phyloP scores from a whole-genome alignment of 64 coral and sea anemone species.

The Hydrozoanthus tunicans region DNA sequence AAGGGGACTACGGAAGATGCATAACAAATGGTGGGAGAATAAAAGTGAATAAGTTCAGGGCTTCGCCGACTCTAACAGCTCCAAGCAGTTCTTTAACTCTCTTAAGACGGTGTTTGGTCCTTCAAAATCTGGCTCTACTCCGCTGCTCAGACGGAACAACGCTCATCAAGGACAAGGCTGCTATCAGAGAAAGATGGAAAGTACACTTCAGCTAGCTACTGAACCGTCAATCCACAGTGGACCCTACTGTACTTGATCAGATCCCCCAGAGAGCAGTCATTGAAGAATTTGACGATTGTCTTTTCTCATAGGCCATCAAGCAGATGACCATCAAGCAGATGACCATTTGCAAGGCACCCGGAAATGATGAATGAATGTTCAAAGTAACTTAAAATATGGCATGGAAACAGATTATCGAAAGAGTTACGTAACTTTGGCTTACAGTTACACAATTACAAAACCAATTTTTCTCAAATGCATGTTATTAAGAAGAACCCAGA shows the following conservation, averaged over 20 bases:
- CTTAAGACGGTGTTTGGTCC: conserved; percentile 22
- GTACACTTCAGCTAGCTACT: conserved; percentile 43
- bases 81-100: conserved; percentile 56
- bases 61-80: conserved; percentile 57
- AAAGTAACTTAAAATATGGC: too few relatives aligned
- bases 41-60: conserved; percentile 45
- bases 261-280: conserved; percentile 30
- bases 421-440: too few relatives aligned
- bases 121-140: conserved; percentile 21
- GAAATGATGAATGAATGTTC: not conserved
- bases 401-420: too few relatives aligned
- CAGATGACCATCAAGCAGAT: not conserved
- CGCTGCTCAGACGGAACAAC: conserved; percentile 61
- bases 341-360: not conserved
- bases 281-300: conserved; percentile 7
- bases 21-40: conserved; percentile 48
- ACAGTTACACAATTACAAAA: too few relatives aligned
- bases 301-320: not conserved
- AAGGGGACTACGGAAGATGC: conserved; percentile 48
- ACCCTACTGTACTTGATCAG: conserved; percentile 52
- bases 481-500: too few relatives aligned
- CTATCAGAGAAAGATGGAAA: conserved; percentile 21
- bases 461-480: too few relatives aligned
- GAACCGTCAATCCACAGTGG: conserved; percentile 43
- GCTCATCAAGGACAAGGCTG: conserved; percentile 33